phyloP scores from a whole-genome alignment of 2,888 invertebrate genomes.

The Dermolepida albohirtum region DNA sequence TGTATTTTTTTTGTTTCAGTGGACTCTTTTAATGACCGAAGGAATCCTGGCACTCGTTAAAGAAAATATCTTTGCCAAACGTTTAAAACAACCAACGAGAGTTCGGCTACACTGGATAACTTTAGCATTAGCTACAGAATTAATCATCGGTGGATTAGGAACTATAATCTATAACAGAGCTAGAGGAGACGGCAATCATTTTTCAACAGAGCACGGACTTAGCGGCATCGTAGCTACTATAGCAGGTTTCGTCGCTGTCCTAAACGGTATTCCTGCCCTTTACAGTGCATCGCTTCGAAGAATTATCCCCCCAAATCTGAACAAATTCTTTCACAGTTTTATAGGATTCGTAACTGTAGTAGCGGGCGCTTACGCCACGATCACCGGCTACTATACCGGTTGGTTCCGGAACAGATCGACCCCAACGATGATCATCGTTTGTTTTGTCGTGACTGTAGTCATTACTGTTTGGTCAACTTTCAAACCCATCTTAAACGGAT shows the following conservation, averaged over 20 bases:
- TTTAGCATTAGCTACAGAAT: conserved; percentile 52
- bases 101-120: conserved; percentile 59
- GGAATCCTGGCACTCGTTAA: conserved; percentile 58
- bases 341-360: conserved; percentile 47
- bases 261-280: conserved; percentile 58
- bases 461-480: conserved; percentile 37
- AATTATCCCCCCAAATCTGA: conserved; percentile 47
- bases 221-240: conserved; percentile 57
- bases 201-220: conserved; percentile 59
- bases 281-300: conserved; percentile 55
- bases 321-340: conserved; percentile 50
- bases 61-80: conserved; percentile 56
- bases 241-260: conserved; percentile 52
- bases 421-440: conserved; percentile 30
- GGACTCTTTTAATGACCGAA: conserved; percentile 60
- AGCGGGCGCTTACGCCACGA: conserved; percentile 47
- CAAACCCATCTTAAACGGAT: conserved; percentile 39
- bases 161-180: conserved; percentile 58
- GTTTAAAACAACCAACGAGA: conserved; percentile 50
- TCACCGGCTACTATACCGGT: conserved; percentile 49
- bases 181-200: conserved; percentile 56
- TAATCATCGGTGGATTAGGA: conserved; percentile 55
- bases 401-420: conserved; percentile 48
- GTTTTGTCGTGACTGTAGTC: conserved; percentile 42
- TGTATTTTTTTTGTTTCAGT: conserved; percentile 57